A percentile compares a stretch with the other conserved stretches of the same genome.
These are phyloP conservation scores for Solenopsis fugax DNA, from an alignment of 1,140 invertebrate genomes.

Conservation along the genomic window DNA sequence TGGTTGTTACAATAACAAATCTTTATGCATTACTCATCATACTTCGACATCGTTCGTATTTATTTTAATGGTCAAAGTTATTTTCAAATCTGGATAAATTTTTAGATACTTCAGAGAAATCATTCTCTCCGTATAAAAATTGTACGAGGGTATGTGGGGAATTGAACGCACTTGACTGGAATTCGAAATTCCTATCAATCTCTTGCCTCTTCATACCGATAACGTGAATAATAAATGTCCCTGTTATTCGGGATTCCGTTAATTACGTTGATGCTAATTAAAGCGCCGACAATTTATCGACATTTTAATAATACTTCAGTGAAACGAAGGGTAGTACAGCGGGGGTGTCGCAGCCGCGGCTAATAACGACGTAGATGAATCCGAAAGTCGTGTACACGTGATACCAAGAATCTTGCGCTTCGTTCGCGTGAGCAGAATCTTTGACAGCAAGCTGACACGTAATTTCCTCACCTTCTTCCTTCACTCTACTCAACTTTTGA, in stretches of 20 bases:
- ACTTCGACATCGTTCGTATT: no score
- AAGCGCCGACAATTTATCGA: background rate
- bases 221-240: conserved; percentile 7
- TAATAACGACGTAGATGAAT: conserved; percentile 47
- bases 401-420: conserved; percentile 14
- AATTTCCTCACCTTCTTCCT: conserved; percentile 53
- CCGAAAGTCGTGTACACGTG: conserved; percentile 12
- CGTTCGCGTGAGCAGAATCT: conserved; percentile 31
- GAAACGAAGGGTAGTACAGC: no score
- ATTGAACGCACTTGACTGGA: background rate
- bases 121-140: background rate
- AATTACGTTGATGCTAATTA: conserved; percentile 11
- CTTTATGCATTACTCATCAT: no score
- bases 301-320: conserved; percentile 1
- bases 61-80: no score
- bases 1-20: no score
- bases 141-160: background rate
- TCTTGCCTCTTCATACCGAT: background rate
- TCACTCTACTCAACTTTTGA: background rate
- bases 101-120: no score
- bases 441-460: conserved; percentile 49
- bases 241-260: background rate
- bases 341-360: background rate
- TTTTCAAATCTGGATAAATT: no score
- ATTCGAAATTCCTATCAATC: background rate